Evolutionary conservation across 2,888 invertebrate species (phyloP).

Genomic region (Vesta saturnalis): DNA sequence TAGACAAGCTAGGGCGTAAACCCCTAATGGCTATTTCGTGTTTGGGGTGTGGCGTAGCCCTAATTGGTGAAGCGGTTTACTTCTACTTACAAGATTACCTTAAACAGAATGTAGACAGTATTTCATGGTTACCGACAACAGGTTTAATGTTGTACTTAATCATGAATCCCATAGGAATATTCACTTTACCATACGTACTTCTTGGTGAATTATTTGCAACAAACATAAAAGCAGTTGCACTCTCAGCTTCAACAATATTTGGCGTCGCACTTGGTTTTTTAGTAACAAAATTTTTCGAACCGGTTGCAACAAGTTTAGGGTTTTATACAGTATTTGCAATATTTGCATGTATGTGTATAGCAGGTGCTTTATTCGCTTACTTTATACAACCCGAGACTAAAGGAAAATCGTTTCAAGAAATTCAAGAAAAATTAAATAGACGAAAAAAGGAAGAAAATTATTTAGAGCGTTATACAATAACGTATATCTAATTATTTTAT

Average conservation of each 20-base stretch:
- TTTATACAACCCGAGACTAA: slow-evolving; percentile 71
- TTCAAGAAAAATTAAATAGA: slow-evolving; percentile 66
- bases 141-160: slow-evolving; percentile 69
- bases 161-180: slow-evolving; percentile 69
- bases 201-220: slow-evolving; percentile 73
- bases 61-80: slow-evolving; percentile 65
- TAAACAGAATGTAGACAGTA: slow-evolving; percentile 56
- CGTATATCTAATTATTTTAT: background rate
- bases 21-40: slow-evolving; percentile 67
- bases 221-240: slow-evolving; percentile 70
- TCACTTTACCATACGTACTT: slow-evolving; percentile 70
- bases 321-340: slow-evolving; percentile 69
- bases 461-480: background rate
- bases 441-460: slow-evolving; percentile 10
- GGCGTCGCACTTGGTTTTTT: slow-evolving; percentile 68
- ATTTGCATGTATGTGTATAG: slow-evolving; percentile 66
- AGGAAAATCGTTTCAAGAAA: slow-evolving; percentile 70
- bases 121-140: slow-evolving; percentile 66
- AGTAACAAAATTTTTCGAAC: slow-evolving; percentile 70
- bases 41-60: slow-evolving; percentile 65
- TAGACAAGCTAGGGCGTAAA: slow-evolving; percentile 67
- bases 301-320: slow-evolving; percentile 66
- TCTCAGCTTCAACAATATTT: slow-evolving; percentile 67
- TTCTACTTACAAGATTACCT: slow-evolving; percentile 66
- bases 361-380: slow-evolving; percentile 67